These are phyloP conservation scores for Sylvilagus bachmani DNA, from an alignment of 2,113 vertebrate genomes.

Conservation along the genomic window DNA sequence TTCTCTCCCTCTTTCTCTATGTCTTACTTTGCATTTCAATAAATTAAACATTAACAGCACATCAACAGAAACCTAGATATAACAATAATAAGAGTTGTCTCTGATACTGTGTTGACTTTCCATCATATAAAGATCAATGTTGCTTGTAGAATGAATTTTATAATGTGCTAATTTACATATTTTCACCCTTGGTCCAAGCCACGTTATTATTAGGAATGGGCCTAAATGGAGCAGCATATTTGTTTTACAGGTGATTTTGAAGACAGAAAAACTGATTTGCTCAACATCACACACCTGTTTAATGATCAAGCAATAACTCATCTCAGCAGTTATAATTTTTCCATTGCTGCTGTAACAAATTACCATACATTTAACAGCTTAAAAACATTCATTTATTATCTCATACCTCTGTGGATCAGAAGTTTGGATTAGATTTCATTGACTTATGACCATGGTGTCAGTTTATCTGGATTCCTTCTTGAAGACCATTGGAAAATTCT, in stretches of 20 bases:
- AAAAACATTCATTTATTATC: not conserved
- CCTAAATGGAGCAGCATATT: not conserved
- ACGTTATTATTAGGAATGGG: not conserved
- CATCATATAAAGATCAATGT: not conserved
- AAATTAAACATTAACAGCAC: not conserved
- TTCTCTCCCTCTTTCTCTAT: no score
- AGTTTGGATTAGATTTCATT: not conserved
- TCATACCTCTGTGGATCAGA: not conserved
- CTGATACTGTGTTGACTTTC: not conserved
- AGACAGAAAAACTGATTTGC: not conserved
- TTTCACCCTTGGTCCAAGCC: not conserved
- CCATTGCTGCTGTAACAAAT: not conserved
- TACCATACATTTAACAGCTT: not conserved
- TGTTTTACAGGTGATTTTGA: not conserved
- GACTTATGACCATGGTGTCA: not conserved
- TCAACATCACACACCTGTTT: not conserved
- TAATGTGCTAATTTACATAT: not conserved
- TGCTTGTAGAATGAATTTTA: not conserved
- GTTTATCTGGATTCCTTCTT: not conserved
- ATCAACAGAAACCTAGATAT: not conserved
- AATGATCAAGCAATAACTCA: not conserved
- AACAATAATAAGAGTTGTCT: not conserved
- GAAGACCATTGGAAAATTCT: not conserved
- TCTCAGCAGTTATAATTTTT: not conserved
- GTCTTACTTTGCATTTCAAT: no score